Base-by-base conservation (phyloP, 2,797 vertebrate genomes). In the Fistularia tabacaria region DNA sequence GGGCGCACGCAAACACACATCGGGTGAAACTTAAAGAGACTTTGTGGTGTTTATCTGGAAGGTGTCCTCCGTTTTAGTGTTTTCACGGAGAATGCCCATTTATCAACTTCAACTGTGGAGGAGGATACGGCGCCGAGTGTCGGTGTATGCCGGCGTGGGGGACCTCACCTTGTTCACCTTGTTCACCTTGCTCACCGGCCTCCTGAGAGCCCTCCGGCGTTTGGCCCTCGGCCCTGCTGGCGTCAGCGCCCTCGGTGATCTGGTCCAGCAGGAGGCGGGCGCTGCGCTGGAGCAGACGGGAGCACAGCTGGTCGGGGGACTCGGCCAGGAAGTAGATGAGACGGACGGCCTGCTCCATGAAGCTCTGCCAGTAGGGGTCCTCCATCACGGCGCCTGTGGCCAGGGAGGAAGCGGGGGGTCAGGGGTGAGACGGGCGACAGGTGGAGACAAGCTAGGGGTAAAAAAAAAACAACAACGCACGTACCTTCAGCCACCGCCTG, bases 271-370 rank as follows among this genome's bases (percentile, higher is more conserved):
- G 76, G 49, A 93, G 91, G 54, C 89, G 90, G 15, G 93, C 90
- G 59, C 94, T 93, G 51, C 69, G 66, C 49, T 93, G 93, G 38
- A 99, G 83, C 51, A 98, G 88, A 39, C 68, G 82, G 59, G 93
- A 92, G 62, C 94, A 94, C 68, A 97, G 90, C 80, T 92, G 89
- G 53, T 98, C 95, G 0, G 96, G 88, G 11, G 93, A 93, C 82
- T 99, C 97, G 1, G 94, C 93, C 72, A 98, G 83, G 48, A 93
- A 92, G 88, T 95, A 99, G 69, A 95, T 87, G 51, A 99, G 92
- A 8, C 66, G 82, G 53, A 98, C 66, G 0, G 95, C 93, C 49
- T 89, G 87, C 55, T 98, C 93, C 89, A 93, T 95, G 79, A 98
- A 98, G 42, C 93, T 92, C 71, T 98, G 90, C 96, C 97, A 99